Base-by-base conservation (phyloP, 2,888 invertebrate species). In the Zygogramma bicolorata region DNA sequence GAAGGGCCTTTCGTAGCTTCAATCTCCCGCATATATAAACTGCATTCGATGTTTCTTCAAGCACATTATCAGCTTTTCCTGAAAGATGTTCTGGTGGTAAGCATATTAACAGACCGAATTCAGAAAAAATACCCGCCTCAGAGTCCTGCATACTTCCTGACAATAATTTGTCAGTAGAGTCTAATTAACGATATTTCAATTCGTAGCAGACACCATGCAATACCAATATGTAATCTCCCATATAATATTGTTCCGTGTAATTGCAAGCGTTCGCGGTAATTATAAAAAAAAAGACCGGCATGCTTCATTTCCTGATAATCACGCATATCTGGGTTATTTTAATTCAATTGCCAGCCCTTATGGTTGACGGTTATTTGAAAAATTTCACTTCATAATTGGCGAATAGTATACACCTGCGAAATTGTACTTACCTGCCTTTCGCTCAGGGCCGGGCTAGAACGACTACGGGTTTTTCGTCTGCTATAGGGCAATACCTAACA, bases 291-390 rank as follows among this genome's bases (percentile, higher is more conserved):
- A 57, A 58, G 40, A 73, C 73, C 73, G 69, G 73, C 73, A 73
- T 73, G 61, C 27, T 63, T 27, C 27, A 27, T 46, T 63, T 63
- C 46, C 62, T 63, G 46, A 63, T 46, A 63, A 42, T 63, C 34
- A 42, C 62, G 62, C 38, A 53, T 72, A 72, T 68, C 73, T 73
- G 68, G 73, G 69, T 72, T 53, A 72, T 72, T 72, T 65, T 53
- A 65, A 72, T 72, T 62, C 72, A 68, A 73, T 57, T 67, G 65
- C 34, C 57, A 42, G 59, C 72, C 72, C 72, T 73, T 68, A 73
- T 73, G 68, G 59, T 53, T 7, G 25, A 20, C 40, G 61, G 10
- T 18, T 62, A 25, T 40, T 62, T 53, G 53, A 53, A 53, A 53
- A 53, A 53, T 53, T 53, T 53, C 53, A 53, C 53, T 53, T 53